These are phyloP conservation scores for Catagonus wagneri DNA, from an alignment of 2,113 vertebrate genomes.

Conservation along the genomic window DNA sequence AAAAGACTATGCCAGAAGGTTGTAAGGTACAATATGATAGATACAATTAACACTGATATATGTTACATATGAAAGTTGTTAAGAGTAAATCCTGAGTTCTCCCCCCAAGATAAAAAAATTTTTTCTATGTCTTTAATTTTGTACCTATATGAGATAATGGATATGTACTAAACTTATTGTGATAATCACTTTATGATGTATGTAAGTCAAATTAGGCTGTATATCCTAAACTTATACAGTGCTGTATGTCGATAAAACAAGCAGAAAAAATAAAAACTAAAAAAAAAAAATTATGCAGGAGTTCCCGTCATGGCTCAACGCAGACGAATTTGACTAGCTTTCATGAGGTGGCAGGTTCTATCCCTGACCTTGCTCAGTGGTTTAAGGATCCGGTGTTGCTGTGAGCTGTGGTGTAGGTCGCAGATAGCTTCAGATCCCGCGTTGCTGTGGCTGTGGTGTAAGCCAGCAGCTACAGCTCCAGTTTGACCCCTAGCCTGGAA, in stretches of 20 bases:
- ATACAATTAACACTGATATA: background rate
- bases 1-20: background rate
- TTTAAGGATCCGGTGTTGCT: no score
- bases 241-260: background rate
- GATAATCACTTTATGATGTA: background rate
- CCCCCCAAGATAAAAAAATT: background rate
- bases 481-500: no score
- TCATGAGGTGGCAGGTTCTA: no score
- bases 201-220: background rate
- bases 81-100: background rate
- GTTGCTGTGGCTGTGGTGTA: no score
- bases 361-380: no score
- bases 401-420: no score
- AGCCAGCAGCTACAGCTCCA: no score
- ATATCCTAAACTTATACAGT: background rate
- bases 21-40: background rate
- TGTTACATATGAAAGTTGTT: background rate
- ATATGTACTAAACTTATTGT: background rate
- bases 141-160: background rate
- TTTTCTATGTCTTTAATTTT: background rate
- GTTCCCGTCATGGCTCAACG: no score
- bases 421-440: no score
- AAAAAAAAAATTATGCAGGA: background rate
- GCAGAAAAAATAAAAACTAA: background rate
- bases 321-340: no score